These are phyloP conservation scores for Meganola albula DNA, from an alignment of 2,888 invertebrate genomes.

Conservation along the genomic window DNA sequence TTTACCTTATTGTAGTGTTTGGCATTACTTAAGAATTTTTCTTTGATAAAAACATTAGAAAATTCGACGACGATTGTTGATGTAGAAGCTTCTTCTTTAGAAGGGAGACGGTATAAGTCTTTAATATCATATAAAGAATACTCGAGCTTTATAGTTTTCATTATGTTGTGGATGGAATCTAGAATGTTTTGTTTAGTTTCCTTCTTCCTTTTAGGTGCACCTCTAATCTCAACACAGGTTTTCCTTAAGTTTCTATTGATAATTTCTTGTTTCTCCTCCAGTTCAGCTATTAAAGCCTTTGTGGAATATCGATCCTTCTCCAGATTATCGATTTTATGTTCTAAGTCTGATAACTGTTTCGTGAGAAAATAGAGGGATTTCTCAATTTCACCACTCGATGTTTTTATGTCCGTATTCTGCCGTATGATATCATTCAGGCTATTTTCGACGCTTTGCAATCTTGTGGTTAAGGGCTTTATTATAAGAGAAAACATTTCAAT, in stretches of 20 bases:
- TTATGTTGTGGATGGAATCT: neutral
- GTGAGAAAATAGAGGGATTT: neutral
- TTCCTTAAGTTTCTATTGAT: neutral
- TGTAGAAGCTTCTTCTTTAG: neutral
- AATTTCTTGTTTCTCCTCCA: neutral
- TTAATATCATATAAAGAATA: neutral
- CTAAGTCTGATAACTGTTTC: neutral
- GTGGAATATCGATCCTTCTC: neutral
- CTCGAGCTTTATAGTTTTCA: neutral
- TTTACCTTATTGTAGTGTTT: neutral
- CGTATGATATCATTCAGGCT: neutral
- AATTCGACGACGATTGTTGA: slow-evolving; percentile 1
- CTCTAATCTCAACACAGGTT: slow-evolving; percentile 1
- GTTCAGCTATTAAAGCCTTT: neutral
- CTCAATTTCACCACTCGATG: neutral
- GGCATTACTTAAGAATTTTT: neutral
- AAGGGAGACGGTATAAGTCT: neutral
- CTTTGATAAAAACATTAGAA: neutral
- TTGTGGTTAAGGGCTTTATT: neutral
- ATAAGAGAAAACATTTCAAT: neutral
- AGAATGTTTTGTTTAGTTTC: slow-evolving; percentile 1
- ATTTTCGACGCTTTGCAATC: neutral
- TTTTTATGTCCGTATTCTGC: neutral
- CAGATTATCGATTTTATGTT: neutral
- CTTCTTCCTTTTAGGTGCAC: neutral